Evolutionary conservation across 2,113 vertebrate genomes (phyloP).

Genomic region (Pantherophis guttatus): DNA sequence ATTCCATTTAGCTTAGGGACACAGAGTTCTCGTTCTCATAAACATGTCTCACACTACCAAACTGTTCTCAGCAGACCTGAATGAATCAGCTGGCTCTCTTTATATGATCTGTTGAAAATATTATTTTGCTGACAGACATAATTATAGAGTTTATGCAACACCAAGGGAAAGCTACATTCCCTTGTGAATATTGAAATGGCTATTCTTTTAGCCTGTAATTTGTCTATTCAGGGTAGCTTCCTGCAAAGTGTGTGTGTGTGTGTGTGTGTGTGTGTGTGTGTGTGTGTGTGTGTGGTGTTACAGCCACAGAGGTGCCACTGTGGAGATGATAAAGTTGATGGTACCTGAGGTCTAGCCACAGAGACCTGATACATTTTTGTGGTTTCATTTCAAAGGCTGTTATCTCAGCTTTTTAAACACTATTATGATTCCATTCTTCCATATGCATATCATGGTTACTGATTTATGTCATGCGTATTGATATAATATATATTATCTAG

Average conservation of each 20-base stretch:
- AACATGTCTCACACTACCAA: conserved; percentile 12
- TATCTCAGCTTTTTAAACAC: conserved; percentile 12
- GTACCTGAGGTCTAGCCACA: conserved; percentile 51
- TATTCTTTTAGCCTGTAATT: conserved; percentile 53
- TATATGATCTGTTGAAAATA: conserved; percentile 36
- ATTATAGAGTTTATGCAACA: conserved; percentile 27
- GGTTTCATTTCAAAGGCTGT: conserved; percentile 18
- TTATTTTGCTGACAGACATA: conserved; percentile 37
- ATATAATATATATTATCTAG: not conserved
- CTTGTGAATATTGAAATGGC: conserved; percentile 55
- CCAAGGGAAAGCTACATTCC: conserved; percentile 46
- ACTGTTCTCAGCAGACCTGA: not conserved
- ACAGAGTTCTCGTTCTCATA: not conserved
- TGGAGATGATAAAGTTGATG: conserved; percentile 40
- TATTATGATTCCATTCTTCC: not conserved
- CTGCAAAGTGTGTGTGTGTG: conserved; percentile 53
- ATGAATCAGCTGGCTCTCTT: not conserved
- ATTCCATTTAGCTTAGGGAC: conserved; percentile 11
- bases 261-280: conserved; percentile 42
- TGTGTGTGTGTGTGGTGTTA: conserved; percentile 38
- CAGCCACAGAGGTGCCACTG: conserved; percentile 30
- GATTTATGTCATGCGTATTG: not conserved
- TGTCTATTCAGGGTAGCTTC: conserved; percentile 23
- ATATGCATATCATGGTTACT: not conserved
- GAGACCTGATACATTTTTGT: conserved; percentile 30